Base-by-base conservation (phyloP, 2,888 invertebrate genomes). In the Chrysina gloriosa region DNA sequence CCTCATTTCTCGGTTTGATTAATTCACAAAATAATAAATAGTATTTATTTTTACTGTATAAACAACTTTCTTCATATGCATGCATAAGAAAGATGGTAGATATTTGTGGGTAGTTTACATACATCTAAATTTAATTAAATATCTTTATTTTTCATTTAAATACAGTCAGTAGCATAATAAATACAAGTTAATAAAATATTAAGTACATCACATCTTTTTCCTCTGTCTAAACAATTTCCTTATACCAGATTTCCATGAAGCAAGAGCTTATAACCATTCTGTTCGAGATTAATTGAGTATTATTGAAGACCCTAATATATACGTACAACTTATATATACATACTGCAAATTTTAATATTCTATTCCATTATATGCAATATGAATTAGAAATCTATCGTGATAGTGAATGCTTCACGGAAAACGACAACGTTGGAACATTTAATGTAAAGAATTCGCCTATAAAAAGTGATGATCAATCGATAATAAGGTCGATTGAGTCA, bases 161-260 rank as follows among this genome's bases (percentile, higher is more conserved):
- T 77, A 79, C 77, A 75, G 71, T 73, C 76, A 77, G 72, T 75
- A 77, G 74, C 77, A 77, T 77, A 80, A 81, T 81, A 79, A 80
- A 79, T 78, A 79, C 69, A 73, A 72, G 71, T 75, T 80, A 80
- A 78, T 81, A 81, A 82, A 81, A 80, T 80, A 81, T 82, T 82
- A 82, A 82, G 82, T 82, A 82, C 82, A 82, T 82, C 82, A 82
- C 81, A 81, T 77, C 74, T 69, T 77, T n/a, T n/a, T 70, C 65
- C 69, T 69, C 71, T 71, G 72, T 29, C 47, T 34, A 45, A 58
- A 34, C 14, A 36, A 14, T 47, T 50, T 61, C 36, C 66, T 69
- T 65, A 52, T 61, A 58, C 61, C 25, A 29, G 65, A 61, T 42
- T 65, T 65, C 69, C 68, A 68, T 68, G 68, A 69, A 65, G 69